Evolutionary conservation across 2,888 invertebrate genomes (phyloP).

Genomic region (Apomyelois bistriatella): DNA sequence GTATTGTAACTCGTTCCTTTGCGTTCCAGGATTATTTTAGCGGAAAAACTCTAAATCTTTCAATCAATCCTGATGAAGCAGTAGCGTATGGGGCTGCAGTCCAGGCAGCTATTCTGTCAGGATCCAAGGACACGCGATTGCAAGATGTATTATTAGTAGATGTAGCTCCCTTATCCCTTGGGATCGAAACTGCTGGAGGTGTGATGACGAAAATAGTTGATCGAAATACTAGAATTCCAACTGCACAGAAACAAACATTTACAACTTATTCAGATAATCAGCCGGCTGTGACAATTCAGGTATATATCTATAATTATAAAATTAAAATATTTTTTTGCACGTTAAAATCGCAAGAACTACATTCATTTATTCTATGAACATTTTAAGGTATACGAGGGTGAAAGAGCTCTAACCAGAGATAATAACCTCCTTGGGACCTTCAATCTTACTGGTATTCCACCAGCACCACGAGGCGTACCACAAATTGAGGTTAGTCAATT

Average conservation of each 20-base stretch:
- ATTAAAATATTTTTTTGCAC: not conserved
- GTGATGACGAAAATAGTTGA: slow-evolving; percentile 93
- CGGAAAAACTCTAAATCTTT: slow-evolving; percentile 92
- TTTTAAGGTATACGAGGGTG: slow-evolving; percentile 88
- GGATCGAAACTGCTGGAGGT: slow-evolving; percentile 91
- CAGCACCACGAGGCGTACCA: slow-evolving; percentile 89
- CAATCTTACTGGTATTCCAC: slow-evolving; percentile 90
- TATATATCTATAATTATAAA: slow-evolving; percentile 23
- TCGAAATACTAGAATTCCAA: slow-evolving; percentile 89
- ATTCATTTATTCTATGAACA: no score
- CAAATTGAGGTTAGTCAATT: slow-evolving; percentile 81
- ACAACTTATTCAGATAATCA: slow-evolving; percentile 97
- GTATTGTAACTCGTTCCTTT: not conserved
- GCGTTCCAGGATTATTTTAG: slow-evolving; percentile 84
- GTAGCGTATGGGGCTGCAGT: slow-evolving; percentile 97
- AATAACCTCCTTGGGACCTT: slow-evolving; percentile 92
- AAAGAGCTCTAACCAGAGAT: slow-evolving; percentile 94
- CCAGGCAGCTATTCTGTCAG: slow-evolving; percentile 94
- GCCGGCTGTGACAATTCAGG: slow-evolving; percentile 91
- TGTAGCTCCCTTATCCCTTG: slow-evolving; percentile 87
- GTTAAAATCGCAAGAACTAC: no score
- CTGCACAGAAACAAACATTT: slow-evolving; percentile 89
- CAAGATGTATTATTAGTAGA: slow-evolving; percentile 92
- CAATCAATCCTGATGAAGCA: slow-evolving; percentile 95
- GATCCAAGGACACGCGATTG: slow-evolving; percentile 82